Conservation (phyloP, 1,140 invertebrate genomes). For the Drosophila asahinai region DNA sequence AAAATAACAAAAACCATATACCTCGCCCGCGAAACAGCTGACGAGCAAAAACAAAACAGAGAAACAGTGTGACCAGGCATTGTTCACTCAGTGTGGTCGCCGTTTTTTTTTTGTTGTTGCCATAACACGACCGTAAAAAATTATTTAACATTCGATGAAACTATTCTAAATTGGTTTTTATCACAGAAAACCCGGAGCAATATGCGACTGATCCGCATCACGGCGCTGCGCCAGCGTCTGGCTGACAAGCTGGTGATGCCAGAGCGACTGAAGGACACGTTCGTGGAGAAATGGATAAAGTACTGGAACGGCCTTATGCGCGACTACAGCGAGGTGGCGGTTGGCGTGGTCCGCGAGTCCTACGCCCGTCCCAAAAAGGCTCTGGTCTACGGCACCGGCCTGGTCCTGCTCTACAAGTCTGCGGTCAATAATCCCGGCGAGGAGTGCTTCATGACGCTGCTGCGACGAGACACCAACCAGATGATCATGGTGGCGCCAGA, state of each 20-base stretch:
- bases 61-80: background rate
- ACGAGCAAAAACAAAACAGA: background rate
- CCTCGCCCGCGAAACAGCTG: conserved; percentile 2
- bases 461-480: conserved; percentile 86
- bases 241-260: conserved; percentile 76
- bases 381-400: conserved; percentile 73
- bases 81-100: background rate
- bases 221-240: conserved; percentile 60
- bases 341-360: conserved; percentile 87
- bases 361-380: conserved; percentile 87
- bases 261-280: conserved; percentile 87
- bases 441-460: conserved; percentile 49
- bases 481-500: conserved; percentile 88
- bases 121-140: conserved; percentile 1
- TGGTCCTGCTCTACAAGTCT: conserved; percentile 49
- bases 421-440: conserved; percentile 63
- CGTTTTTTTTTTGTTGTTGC: background rate
- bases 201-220: conserved; percentile 64
- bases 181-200: conserved; percentile 28
- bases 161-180: conserved; percentile 12
- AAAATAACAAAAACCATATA: no score
- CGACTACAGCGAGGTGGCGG: conserved; percentile 88
- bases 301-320: conserved; percentile 88
- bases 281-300: conserved; percentile 88
- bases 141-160: conserved; percentile 21